phyloP scores from a whole-genome alignment of 92 coral and sea anemone genomes.

The Zoanthus gigantus region DNA sequence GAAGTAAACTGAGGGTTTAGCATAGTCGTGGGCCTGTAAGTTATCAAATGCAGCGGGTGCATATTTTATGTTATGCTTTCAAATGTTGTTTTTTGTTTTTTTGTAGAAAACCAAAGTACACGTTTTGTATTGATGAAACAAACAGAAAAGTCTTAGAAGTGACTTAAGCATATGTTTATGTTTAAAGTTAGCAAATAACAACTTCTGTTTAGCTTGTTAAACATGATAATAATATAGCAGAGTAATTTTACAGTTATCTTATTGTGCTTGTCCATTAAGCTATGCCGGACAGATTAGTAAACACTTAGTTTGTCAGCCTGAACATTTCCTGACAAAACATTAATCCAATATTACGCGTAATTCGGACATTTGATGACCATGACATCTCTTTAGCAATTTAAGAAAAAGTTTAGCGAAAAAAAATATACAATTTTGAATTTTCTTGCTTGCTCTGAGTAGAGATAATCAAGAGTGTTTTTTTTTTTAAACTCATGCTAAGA shows the following conservation, averaged over 20 bases:
- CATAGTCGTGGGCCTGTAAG: too few species aligned
- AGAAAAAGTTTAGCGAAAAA: neutral
- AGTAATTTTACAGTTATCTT: neutral
- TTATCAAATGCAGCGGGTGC: too few species aligned
- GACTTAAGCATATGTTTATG: neutral
- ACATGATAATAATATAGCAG: neutral
- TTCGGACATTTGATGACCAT: neutral
- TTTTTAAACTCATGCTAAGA: constrained; percentile 31
- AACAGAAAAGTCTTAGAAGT: neutral
- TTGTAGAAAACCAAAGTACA: too few species aligned
- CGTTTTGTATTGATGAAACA: too few species aligned
- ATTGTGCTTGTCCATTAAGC: neutral
- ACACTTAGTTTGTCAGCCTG: neutral
- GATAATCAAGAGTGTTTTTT: constrained; percentile 12
- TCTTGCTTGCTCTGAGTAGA: neutral
- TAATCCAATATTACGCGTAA: constrained; percentile 31
- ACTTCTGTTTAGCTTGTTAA: neutral
- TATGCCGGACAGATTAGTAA: constrained; percentile 4
- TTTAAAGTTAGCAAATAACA: neutral
- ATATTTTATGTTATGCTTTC: too few species aligned
- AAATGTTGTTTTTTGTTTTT: too few species aligned
- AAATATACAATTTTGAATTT: neutral
- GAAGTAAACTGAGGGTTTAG: too few species aligned
- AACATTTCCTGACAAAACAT: constrained; percentile 43
- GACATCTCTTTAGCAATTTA: constrained; percentile 6